Evolutionary conservation across 2,888 invertebrate genomes (phyloP).

Genomic region (Drosophila multiciliata): DNA sequence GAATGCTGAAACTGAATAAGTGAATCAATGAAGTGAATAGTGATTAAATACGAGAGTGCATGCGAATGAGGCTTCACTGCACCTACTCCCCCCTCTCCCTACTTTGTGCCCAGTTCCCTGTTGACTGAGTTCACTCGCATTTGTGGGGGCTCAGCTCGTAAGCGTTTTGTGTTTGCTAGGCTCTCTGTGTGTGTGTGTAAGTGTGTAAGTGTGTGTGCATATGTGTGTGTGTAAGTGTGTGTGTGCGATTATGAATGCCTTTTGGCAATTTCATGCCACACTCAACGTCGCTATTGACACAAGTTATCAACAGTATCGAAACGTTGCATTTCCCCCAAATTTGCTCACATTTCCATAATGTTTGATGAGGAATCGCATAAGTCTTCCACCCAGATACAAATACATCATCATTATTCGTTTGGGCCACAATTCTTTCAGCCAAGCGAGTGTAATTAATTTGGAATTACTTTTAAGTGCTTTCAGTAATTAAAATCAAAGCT

Average conservation of each 20-base stretch:
- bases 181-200: constrained; percentile 1
- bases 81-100: background rate
- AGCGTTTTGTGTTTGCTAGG: constrained; percentile 12
- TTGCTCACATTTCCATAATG: constrained; percentile 16
- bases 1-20: constrained; percentile 68
- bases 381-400: background rate
- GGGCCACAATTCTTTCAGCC: background rate
- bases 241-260: constrained; percentile 41
- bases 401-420: background rate
- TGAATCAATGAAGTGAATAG: constrained; percentile 75
- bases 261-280: constrained; percentile 34
- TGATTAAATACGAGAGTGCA: constrained; percentile 62
- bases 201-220: background rate
- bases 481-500: background rate
- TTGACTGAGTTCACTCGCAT: constrained; percentile 22
- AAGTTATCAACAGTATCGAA: constrained; percentile 25
- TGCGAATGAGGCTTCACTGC: constrained; percentile 18
- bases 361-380: background rate
- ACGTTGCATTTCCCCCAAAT: constrained; percentile 16
- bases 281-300: constrained; percentile 25
- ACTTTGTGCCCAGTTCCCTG: background rate
- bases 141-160: constrained; percentile 26
- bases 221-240: background rate
- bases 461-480: background rate
- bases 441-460: background rate